Percentiles rank a stretch among this genome's conserved stretches.
These are phyloP conservation scores for Heliconius melpomene DNA, from an alignment of 1,140 invertebrate genomes.

Conservation along the genomic window DNA sequence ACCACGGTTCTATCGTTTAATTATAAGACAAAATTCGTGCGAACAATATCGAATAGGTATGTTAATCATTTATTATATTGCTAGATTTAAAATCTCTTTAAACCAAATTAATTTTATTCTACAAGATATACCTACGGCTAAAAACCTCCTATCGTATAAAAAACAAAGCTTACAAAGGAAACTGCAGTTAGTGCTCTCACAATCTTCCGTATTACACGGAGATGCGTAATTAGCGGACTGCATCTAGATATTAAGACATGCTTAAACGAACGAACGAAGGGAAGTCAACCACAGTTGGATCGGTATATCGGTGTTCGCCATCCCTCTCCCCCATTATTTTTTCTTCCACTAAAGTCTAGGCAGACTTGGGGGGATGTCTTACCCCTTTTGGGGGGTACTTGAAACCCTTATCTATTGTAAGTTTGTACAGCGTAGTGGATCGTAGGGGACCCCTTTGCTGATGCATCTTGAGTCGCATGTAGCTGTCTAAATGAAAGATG, in stretches of 20 bases:
- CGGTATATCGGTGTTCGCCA: constrained; percentile 52
- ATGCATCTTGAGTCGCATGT: constrained; percentile 74
- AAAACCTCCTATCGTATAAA: background rate
- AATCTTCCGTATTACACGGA: background rate
- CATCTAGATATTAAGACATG: constrained; percentile 21
- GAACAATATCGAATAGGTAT: too few relatives aligned
- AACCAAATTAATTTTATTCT: background rate
- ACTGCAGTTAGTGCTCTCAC: background rate
- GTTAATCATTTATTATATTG: background rate
- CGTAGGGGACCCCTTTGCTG: constrained; percentile 73
- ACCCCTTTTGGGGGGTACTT: constrained; percentile 79
- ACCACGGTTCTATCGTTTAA: too few relatives aligned
- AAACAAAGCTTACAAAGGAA: background rate
- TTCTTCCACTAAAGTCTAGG: constrained; percentile 77
- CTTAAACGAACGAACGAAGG: constrained; percentile 34
- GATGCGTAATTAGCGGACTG: constrained; percentile 18
- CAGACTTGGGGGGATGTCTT: constrained; percentile 77
- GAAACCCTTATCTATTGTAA: constrained; percentile 77
- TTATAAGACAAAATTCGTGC: too few relatives aligned
- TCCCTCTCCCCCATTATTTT: constrained; percentile 72
- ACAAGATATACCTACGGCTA: background rate
- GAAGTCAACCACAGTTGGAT: constrained; percentile 52
- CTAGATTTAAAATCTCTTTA: background rate
- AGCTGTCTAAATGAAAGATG: constrained; percentile 51
- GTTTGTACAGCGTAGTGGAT: constrained; percentile 79